phyloP scores from a whole-genome alignment of 1,140 invertebrate genomes.

The Arctopsyche grandis region DNA sequence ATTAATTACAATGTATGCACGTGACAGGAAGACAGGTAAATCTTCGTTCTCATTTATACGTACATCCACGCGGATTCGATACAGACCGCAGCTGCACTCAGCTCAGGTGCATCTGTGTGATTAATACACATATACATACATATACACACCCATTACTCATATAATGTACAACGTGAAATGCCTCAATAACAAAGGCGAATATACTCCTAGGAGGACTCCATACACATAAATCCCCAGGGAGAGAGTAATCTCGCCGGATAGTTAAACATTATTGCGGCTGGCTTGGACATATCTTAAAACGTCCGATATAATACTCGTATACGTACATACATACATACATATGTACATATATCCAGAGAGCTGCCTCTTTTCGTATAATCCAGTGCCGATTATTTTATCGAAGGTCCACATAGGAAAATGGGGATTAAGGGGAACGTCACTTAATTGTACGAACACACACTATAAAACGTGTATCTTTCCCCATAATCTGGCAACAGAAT shows the following conservation, averaged over 20 bases:
- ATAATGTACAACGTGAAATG: too few relatives aligned
- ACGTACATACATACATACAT: neutral
- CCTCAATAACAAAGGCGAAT: too few relatives aligned
- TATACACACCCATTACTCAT: neutral
- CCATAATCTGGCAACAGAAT: conserved; percentile 16
- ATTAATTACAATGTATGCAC: too few relatives aligned
- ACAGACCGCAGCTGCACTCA: neutral
- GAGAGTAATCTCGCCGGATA: too few relatives aligned
- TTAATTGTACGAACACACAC: neutral
- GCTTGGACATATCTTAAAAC: too few relatives aligned
- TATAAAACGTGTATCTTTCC: neutral
- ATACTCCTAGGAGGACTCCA: too few relatives aligned
- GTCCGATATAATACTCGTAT: neutral
- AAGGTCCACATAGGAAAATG: neutral
- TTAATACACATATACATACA: neutral
- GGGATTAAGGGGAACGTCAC: neutral
- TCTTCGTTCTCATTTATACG: neutral
- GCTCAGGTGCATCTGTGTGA: neutral
- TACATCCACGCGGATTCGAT: neutral
- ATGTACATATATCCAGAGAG: neutral
- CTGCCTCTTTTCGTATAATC: neutral
- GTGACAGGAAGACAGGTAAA: neutral
- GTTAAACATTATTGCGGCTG: too few relatives aligned
- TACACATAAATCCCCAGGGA: too few relatives aligned
- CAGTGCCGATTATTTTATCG: neutral